A percentile compares a stretch with the other conserved stretches of the same genome.
These are phyloP conservation scores for Brachypterus glaber DNA, from an alignment of 2,888 invertebrate genomes.

Conservation along the genomic window DNA sequence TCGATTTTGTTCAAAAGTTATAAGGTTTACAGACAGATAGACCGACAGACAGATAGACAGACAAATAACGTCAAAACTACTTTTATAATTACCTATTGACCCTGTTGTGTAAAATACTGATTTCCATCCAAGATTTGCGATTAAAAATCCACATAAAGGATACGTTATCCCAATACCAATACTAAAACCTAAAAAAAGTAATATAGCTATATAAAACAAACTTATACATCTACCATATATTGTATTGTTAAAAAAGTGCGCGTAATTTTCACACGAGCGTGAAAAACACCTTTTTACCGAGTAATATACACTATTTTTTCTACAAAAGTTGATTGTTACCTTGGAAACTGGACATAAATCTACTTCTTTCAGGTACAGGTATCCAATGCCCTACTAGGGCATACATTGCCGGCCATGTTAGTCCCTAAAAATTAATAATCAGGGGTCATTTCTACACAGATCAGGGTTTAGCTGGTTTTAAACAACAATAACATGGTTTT, in stretches of 20 bases:
- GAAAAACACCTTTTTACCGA: too few species aligned
- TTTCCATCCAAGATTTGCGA: slow-evolving; percentile 58
- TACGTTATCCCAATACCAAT: slow-evolving; percentile 65
- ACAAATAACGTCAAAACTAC: background rate
- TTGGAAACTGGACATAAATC: slow-evolving; percentile 70
- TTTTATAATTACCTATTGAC: slow-evolving; percentile 46
- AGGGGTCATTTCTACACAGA: too few species aligned
- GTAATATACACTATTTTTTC: too few species aligned
- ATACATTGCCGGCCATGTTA: slow-evolving; percentile 71
- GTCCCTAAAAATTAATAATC: slow-evolving; percentile 43
- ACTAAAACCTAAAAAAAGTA: slow-evolving; percentile 53
- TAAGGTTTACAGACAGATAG: too few species aligned
- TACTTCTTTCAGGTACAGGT: slow-evolving; percentile 57
- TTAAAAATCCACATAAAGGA: slow-evolving; percentile 59
- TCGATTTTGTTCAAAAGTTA: too few species aligned
- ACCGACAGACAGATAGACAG: too few species aligned
- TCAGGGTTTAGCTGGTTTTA: too few species aligned
- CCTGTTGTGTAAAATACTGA: slow-evolving; percentile 63
- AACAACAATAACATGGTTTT: too few species aligned
- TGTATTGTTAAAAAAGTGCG: too few species aligned
- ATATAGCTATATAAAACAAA: too few species aligned
- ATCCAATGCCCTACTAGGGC: slow-evolving; percentile 65
- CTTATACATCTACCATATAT: too few species aligned
- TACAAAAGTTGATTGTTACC: slow-evolving; percentile 33
- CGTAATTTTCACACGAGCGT: background rate